phyloP scores from a whole-genome alignment of 2,113 vertebrate species.

The Pao palembangensis region DNA sequence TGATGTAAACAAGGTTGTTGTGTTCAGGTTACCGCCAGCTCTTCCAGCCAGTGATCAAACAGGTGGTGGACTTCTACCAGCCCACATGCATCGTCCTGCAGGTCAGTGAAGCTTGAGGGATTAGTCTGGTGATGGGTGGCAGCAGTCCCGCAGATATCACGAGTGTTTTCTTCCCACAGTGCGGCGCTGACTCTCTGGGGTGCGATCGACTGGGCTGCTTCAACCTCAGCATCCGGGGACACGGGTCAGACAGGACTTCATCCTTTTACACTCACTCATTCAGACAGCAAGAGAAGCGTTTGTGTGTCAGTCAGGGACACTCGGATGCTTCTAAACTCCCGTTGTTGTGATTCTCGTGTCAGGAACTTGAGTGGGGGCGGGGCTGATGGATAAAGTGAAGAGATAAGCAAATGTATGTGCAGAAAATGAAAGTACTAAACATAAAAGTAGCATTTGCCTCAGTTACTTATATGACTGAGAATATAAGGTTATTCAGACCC shows the following conservation, averaged over 20 bases:
- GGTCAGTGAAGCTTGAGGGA: constrained; percentile 70
- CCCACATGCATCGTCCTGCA: constrained; percentile 97
- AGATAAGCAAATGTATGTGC: no score
- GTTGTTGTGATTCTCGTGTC: no score
- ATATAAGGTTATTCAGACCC: no score
- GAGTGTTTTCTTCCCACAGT: constrained; percentile 70
- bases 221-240: constrained; percentile 97
- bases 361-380: no score
- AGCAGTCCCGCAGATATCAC: no score
- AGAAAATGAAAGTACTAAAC: no score
- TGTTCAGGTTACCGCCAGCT: constrained; percentile 92
- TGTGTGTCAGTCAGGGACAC: no score
- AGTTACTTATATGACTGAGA: no score
- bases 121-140: neutral
- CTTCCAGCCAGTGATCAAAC: constrained; percentile 97
- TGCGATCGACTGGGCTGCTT: constrained; percentile 96
- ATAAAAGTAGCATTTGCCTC: no score
- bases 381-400: no score
- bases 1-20: constrained; percentile 2
- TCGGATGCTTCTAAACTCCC: no score
- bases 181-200: constrained; percentile 94
- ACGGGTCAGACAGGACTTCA: constrained; percentile 81
- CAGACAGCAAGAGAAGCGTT: neutral
- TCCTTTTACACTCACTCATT: neutral
- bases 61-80: constrained; percentile 98